Evolutionary conservation across 2,113 vertebrate genomes (phyloP).

Genomic region (Megalops atlanticus): DNA sequence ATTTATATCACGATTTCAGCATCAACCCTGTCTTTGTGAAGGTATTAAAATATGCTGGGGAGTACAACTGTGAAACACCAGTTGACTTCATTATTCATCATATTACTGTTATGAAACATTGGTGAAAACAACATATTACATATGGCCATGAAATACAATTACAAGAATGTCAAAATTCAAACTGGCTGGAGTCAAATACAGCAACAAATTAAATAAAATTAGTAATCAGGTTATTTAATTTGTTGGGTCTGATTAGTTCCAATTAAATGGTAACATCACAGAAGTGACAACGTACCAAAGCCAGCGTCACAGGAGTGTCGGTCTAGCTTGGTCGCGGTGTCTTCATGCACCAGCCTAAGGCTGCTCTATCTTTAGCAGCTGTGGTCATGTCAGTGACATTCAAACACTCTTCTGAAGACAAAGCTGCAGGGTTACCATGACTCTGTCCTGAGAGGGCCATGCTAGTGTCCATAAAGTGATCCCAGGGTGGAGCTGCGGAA

Average conservation of each 20-base stretch:
- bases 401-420: background rate
- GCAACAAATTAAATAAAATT: background rate
- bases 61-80: too few relatives aligned
- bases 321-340: slow-evolving; percentile 19
- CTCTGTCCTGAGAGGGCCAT: background rate
- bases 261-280: background rate
- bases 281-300: too few relatives aligned
- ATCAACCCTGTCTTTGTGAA: too few relatives aligned
- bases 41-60: too few relatives aligned
- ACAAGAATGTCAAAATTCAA: background rate
- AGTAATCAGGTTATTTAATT: background rate
- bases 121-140: too few relatives aligned
- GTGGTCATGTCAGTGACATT: background rate
- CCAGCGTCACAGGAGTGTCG: too few relatives aligned
- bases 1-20: too few relatives aligned
- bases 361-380: slow-evolving; percentile 58
- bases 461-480: too few relatives aligned
- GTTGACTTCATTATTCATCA: too few relatives aligned
- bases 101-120: too few relatives aligned
- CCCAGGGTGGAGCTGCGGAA: too few relatives aligned
- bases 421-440: background rate
- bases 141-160: too few relatives aligned
- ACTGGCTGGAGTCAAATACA: background rate
- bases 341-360: slow-evolving; percentile 56
- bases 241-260: background rate